Percentiles rank a stretch among this genome's conserved stretches.
Evolutionary conservation across 1,140 invertebrate genomes (phyloP).

Genomic region (Trichonephila clavata): DNA sequence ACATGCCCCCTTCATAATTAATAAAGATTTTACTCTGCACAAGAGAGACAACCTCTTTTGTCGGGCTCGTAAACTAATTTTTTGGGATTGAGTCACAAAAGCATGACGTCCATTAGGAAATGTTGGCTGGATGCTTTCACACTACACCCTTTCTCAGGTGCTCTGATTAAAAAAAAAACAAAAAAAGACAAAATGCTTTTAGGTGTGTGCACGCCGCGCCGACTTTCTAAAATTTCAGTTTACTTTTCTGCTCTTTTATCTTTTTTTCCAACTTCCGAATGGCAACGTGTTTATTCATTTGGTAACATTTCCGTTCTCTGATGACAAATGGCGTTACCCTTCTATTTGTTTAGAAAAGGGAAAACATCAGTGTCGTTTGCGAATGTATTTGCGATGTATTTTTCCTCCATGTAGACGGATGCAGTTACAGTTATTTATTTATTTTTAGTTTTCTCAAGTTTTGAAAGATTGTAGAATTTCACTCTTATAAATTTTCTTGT

Average conservation of each 20-base stretch:
- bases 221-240: neutral
- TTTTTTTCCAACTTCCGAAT: neutral
- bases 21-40: neutral
- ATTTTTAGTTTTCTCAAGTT: neutral
- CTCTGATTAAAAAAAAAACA: neutral
- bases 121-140: neutral
- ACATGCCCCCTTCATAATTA: neutral
- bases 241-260: neutral
- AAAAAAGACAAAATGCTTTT: neutral
- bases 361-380: neutral
- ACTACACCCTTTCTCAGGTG: neutral
- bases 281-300: conserved; percentile 5
- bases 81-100: neutral
- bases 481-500: too few species aligned
- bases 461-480: too few species aligned
- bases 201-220: neutral
- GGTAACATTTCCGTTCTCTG: neutral
- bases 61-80: conserved; percentile 3
- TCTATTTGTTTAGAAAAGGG: neutral
- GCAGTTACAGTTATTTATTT: neutral
- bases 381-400: neutral
- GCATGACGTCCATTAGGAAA: neutral
- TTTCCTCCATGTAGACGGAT: neutral
- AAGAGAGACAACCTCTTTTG: neutral
- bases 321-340: neutral